Evolutionary conservation across 2,113 vertebrate genomes (phyloP).

Genomic region (Psettodes erumei): DNA sequence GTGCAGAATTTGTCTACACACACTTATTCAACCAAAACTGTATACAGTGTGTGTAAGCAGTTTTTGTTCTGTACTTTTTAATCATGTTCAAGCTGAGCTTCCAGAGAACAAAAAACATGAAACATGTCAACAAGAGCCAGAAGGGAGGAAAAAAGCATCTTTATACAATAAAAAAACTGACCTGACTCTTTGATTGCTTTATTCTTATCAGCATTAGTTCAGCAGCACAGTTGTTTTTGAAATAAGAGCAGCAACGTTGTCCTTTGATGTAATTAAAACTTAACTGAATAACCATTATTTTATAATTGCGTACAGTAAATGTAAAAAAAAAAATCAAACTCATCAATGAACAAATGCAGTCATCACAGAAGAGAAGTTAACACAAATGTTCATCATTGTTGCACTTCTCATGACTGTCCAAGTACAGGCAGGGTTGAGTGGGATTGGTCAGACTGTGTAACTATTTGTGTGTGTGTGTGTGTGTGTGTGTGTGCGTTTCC

Average conservation of each 20-base stretch:
- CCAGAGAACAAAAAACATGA: not conserved
- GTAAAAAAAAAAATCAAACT: not conserved
- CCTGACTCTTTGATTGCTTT: not conserved
- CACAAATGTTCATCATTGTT: slow-evolving; percentile 9
- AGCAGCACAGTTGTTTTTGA: not conserved
- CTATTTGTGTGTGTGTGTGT: not conserved
- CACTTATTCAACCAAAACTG: not conserved
- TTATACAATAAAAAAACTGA: slow-evolving; percentile 7
- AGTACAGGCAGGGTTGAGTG: not conserved
- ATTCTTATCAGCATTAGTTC: not conserved
- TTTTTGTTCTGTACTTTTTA: slow-evolving; percentile 8
- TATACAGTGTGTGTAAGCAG: not conserved
- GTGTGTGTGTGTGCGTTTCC: not conserved
- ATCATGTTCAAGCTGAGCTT: slow-evolving; percentile 20
- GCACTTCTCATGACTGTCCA: slow-evolving; percentile 14
- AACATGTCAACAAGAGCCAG: not conserved
- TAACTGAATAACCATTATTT: not conserved
- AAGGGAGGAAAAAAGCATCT: not conserved
- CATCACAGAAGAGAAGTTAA: not conserved
- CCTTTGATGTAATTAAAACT: not conserved
- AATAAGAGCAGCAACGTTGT: not conserved
- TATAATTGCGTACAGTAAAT: not conserved
- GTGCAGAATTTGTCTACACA: not conserved
- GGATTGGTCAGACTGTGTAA: not conserved
- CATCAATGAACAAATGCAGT: not conserved